Conservation (phyloP, 2,888 invertebrate species). For the Pilophorus perplexus region DNA sequence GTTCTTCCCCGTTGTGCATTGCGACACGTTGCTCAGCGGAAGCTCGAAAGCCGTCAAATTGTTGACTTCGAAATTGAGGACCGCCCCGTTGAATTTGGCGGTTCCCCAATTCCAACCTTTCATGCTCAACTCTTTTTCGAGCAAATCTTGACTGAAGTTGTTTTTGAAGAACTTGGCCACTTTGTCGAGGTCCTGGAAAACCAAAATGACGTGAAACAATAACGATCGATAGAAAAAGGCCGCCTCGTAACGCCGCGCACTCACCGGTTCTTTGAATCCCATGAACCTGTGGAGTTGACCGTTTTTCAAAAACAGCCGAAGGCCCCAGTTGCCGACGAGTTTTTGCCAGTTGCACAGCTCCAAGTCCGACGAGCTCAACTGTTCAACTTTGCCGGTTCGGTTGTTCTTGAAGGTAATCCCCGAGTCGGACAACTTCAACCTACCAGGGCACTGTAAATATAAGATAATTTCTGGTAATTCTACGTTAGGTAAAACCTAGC, state of each 20-base stretch:
- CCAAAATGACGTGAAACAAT: background rate
- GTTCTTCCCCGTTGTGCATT: conserved; percentile 93
- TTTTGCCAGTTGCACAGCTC: conserved; percentile 89
- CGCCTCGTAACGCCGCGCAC: conserved; percentile 49
- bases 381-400: conserved; percentile 95
- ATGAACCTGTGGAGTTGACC: conserved; percentile 87
- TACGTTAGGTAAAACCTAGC: no score
- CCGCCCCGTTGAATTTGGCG: conserved; percentile 86
- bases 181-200: conserved; percentile 80
- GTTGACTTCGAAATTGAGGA: conserved; percentile 80
- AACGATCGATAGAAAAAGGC: background rate
- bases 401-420: conserved; percentile 89
- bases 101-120: conserved; percentile 99
- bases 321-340: conserved; percentile 84
- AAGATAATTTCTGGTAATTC: no score
- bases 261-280: conserved; percentile 85
- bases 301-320: conserved; percentile 84
- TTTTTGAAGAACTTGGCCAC: conserved; percentile 82
- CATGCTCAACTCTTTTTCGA: conserved; percentile 86
- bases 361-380: conserved; percentile 78
- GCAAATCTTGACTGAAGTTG: conserved; percentile 79
- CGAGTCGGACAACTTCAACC: conserved; percentile 87
- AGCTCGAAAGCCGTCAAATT: conserved; percentile 89
- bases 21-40: conserved; percentile 91
- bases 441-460: conserved; percentile 74